phyloP scores from a whole-genome alignment of 1,140 invertebrate species.

The Tribolium castaneum region DNA sequence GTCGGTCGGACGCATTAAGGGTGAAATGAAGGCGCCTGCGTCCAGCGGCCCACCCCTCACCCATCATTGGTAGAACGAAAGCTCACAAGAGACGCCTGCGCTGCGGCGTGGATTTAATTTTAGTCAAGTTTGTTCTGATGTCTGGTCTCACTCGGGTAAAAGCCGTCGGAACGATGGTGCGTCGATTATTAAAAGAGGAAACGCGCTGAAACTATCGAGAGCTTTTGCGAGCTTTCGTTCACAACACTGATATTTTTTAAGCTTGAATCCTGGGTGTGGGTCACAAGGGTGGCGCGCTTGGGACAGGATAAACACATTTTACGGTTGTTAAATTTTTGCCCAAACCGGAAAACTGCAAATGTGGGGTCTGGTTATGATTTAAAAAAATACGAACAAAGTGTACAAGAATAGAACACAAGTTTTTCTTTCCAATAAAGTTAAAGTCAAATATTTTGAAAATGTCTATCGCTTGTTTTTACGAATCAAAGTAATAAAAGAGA shows the following conservation, averaged over 20 bases:
- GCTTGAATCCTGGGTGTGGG: too few relatives aligned
- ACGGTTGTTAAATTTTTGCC: too few relatives aligned
- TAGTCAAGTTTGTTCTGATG: slow-evolving; percentile 45
- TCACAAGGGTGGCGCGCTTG: too few relatives aligned
- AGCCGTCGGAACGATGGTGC: slow-evolving; percentile 3
- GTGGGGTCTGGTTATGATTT: not conserved
- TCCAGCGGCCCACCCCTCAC: slow-evolving; percentile 53
- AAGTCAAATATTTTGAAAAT: too few relatives aligned
- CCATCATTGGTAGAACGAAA: slow-evolving; percentile 54
- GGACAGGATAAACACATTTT: too few relatives aligned
- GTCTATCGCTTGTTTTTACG: too few relatives aligned
- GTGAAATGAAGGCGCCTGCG: slow-evolving; percentile 54
- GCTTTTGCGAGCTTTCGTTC: not conserved
- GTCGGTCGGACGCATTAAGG: slow-evolving; percentile 59
- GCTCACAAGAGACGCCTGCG: slow-evolving; percentile 57
- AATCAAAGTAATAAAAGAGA: too few relatives aligned
- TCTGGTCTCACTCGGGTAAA: slow-evolving; percentile 37
- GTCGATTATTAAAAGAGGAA: not conserved
- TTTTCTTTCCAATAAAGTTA: too few relatives aligned
- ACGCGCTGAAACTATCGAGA: not conserved
- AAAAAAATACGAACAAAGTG: not conserved
- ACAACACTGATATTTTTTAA: not conserved
- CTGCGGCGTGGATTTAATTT: slow-evolving; percentile 49
- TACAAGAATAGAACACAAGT: not conserved
- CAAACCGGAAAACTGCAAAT: too few relatives aligned